These are phyloP conservation scores for Holacanthella duospinosa DNA, from an alignment of 2,888 invertebrate genomes.

Conservation along the genomic window DNA sequence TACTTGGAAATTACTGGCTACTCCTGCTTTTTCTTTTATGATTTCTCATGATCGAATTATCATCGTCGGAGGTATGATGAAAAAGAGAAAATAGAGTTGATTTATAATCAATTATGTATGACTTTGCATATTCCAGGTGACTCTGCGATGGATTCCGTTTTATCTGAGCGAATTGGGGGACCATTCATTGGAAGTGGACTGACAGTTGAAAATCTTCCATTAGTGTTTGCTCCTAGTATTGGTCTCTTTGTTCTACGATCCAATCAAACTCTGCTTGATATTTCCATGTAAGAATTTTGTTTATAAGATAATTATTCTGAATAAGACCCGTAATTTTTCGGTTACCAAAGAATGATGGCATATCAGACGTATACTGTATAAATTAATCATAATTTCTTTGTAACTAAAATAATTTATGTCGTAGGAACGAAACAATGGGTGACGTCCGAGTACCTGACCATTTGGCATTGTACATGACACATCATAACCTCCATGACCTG, in stretches of 20 bases:
- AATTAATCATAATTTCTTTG: not conserved
- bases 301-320: no score
- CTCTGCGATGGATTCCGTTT: slow-evolving; percentile 16
- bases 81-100: no score
- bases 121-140: slow-evolving; percentile 8
- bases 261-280: not conserved
- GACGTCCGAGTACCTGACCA: slow-evolving; percentile 31
- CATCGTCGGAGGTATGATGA: slow-evolving; percentile 12
- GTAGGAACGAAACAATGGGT: slow-evolving; percentile 1
- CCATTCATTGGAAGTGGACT: slow-evolving; percentile 28
- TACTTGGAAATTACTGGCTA: slow-evolving; percentile 29
- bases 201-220: slow-evolving; percentile 16
- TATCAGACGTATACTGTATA: not conserved
- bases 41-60: slow-evolving; percentile 24
- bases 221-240: slow-evolving; percentile 21
- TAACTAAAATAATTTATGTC: not conserved
- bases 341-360: no score
- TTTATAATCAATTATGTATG: not conserved
- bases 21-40: slow-evolving; percentile 22
- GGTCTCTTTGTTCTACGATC: slow-evolving; percentile 18
- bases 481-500: slow-evolving; percentile 20
- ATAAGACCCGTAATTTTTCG: no score
- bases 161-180: slow-evolving; percentile 20
- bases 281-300: not conserved
- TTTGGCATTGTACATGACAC: slow-evolving; percentile 29